Conservation (phyloP, 2,113 vertebrate species). For the Stercorarius parasiticus region DNA sequence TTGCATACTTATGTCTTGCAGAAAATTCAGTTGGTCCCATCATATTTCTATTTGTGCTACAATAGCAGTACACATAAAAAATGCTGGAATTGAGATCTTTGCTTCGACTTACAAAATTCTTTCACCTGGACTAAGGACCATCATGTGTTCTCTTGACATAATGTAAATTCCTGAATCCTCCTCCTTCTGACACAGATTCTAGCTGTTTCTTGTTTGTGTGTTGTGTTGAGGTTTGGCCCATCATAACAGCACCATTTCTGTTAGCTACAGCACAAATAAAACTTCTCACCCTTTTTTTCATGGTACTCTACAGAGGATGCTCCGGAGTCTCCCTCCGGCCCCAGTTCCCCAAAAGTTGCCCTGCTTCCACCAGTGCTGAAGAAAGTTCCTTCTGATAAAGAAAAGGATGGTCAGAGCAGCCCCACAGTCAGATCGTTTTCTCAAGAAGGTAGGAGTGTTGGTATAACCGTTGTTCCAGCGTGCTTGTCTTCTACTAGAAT, state of each 20-base stretch:
- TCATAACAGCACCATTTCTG: not conserved
- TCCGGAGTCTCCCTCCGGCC: constrained; percentile 81
- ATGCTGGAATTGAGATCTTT: not conserved
- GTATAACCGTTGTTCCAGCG: not conserved
- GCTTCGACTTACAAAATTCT: not conserved
- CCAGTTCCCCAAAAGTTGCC: constrained; percentile 78
- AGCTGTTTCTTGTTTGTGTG: not conserved
- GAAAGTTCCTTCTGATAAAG: constrained; percentile 85
- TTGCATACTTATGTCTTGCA: not conserved
- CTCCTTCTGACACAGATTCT: not conserved
- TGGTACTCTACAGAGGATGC: constrained; percentile 79
- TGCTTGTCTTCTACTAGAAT: not conserved
- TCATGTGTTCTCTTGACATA: not conserved
- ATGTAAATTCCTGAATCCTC: not conserved
- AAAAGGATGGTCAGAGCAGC: constrained; percentile 81
- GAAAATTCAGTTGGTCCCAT: not conserved
- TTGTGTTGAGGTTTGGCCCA: not conserved
- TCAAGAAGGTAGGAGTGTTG: constrained; percentile 85
- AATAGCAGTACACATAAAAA: not conserved
- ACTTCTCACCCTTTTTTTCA: not conserved
- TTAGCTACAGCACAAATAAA: not conserved
- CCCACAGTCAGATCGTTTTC: constrained; percentile 75
- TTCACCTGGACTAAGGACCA: not conserved
- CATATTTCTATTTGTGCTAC: not conserved
- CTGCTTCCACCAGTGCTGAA: constrained; percentile 80